These are phyloP conservation scores for Galago senegalensis DNA, from an alignment of 2,797 vertebrate genomes.

Conservation along the genomic window DNA sequence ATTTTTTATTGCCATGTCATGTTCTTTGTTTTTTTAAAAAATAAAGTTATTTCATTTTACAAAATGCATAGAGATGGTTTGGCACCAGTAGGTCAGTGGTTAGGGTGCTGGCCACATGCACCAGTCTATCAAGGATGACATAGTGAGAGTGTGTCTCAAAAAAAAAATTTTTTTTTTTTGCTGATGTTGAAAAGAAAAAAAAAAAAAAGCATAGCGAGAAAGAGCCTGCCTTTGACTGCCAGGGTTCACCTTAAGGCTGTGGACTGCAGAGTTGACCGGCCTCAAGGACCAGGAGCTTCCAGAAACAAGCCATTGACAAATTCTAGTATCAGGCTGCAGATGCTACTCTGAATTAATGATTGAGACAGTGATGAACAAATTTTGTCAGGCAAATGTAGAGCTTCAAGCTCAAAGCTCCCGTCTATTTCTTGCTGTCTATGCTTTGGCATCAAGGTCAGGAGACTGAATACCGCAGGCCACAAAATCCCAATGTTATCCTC, in stretches of 20 bases:
- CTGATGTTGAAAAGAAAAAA: no score
- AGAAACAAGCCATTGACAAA: conserved; percentile 69
- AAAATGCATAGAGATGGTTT: not conserved
- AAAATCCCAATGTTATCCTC: not conserved
- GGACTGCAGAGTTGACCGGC: not conserved
- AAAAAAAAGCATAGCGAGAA: conserved; percentile 24
- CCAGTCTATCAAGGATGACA: no score
- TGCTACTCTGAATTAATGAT: conserved; percentile 56
- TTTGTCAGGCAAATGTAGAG: conserved; percentile 16
- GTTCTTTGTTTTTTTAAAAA: not conserved
- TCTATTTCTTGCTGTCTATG: conserved; percentile 26
- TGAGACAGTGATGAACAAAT: conserved; percentile 20
- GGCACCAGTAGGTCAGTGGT: no score
- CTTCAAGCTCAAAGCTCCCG: not conserved
- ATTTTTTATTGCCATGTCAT: not conserved
- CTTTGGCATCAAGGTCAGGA: not conserved
- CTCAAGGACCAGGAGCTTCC: not conserved
- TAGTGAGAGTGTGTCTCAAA: no score
- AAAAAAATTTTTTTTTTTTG: no score
- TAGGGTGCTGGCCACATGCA: no score
- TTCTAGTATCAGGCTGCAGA: not conserved
- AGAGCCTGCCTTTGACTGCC: not conserved
- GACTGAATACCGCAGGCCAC: not conserved
- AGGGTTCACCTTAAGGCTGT: not conserved
- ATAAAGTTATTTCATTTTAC: conserved; percentile 27